Evolutionary conservation across 2,888 invertebrate species (phyloP), one percentile per base, ranked within the genome.

Genomic region (Volucella bombylans): DNA sequence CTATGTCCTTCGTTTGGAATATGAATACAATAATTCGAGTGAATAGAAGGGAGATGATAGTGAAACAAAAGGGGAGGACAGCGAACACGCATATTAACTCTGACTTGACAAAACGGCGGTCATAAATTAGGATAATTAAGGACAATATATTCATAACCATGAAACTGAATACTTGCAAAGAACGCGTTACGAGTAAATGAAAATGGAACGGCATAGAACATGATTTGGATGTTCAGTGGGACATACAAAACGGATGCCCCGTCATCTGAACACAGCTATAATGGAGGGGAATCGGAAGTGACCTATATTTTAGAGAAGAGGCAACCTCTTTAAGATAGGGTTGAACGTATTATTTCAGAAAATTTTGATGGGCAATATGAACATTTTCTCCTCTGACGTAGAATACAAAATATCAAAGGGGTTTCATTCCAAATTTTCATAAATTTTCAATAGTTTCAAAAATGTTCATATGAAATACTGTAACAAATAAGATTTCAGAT

Each of bases 81-180:
- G 57, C 50, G 18, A 50, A 61, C 69, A 64, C 64, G 47, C 50
- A 65, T 59, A 64, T 64, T 73, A 50, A 52, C 57, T 41, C 67
- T 83, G 61, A 80, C 61, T 80, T 85, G 80, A 80, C 85, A 85
- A 85, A 85, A 85, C 74, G 85, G 67, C 72, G 74, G 61, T 62
- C 80, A 76, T 85, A 85, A 80, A 85, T 85, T 80, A 80, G 74
- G 76, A 74, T 85, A 85, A 85, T 85, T 85, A 85, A 80, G 85
- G 80, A 80, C 85, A 72, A 76, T 80, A 68, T 85, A 85, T 85
- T 85, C 85, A 85, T 85, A 85, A 85, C 80, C 80, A 85, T 85
- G 85, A 80, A 85, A 76, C 59, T 65, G 50, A 65, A 79, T 69
- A 79, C 69, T 45, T 54, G 10, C 12, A 52, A 15, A n/a, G 55